These are phyloP conservation scores for Phortica okadai DNA, from an alignment of 2,888 invertebrate genomes.

Conservation along the genomic window DNA sequence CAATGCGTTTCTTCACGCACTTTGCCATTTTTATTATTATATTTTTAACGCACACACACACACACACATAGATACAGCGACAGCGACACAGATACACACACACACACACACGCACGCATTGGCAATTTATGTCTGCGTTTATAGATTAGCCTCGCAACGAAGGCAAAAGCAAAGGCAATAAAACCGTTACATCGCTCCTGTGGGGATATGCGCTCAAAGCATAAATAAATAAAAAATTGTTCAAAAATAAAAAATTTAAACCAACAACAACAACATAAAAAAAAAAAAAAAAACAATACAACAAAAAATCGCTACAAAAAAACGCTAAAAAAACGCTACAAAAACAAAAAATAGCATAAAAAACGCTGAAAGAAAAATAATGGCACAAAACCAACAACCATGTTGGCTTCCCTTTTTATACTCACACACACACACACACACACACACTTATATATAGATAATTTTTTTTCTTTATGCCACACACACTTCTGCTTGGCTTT, in stretches of 20 bases:
- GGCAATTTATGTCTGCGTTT: neutral
- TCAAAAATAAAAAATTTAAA: neutral
- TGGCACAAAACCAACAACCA: neutral
- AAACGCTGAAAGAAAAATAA: constrained; percentile 6
- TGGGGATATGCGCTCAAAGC: constrained; percentile 2
- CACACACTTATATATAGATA: neutral
- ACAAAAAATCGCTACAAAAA: neutral
- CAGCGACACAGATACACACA: too few relatives aligned
- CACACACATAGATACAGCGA: too few relatives aligned
- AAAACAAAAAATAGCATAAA: neutral
- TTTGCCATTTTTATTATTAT: too few relatives aligned
- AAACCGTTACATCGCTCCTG: constrained; percentile 4
- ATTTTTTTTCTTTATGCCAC: too few relatives aligned
- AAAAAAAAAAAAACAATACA: neutral
- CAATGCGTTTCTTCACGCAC: too few relatives aligned
- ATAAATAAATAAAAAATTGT: neutral
- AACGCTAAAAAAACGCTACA: neutral
- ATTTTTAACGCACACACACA: too few relatives aligned
- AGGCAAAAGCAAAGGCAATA: neutral
- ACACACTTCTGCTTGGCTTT: neutral
- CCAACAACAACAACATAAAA: neutral
- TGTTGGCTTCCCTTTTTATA: too few relatives aligned
- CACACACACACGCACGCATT: too few relatives aligned
- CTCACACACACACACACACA: too few relatives aligned
- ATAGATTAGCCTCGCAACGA: constrained; percentile 6